Evolutionary conservation across 2,113 vertebrate genomes (phyloP).

Genomic region (Proteles cristata): DNA sequence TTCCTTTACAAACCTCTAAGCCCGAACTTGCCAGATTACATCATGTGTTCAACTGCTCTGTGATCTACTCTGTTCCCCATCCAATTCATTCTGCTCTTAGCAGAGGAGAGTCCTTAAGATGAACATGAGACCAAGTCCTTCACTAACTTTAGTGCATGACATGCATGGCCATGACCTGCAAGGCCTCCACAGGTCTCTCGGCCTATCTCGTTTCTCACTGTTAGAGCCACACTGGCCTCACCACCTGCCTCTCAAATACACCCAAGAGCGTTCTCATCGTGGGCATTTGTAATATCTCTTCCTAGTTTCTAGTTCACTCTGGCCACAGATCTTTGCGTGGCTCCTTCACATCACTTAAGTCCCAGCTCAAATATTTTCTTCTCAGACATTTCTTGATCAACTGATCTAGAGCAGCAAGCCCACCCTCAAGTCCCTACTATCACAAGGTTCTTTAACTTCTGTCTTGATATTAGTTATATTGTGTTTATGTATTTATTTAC

Average conservation of each 20-base stretch:
- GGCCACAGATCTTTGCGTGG: not conserved
- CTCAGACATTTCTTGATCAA: not conserved
- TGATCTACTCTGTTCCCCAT: not conserved
- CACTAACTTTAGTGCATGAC: not conserved
- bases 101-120: not conserved
- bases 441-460: not conserved
- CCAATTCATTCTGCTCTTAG: not conserved
- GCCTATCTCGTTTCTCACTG: not conserved
- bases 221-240: rapidly evolving
- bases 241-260: not conserved
- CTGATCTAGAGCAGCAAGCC: not conserved
- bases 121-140: not conserved
- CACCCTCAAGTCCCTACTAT: no score
- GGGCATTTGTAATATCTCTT: not conserved
- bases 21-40: not conserved
- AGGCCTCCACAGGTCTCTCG: not conserved
- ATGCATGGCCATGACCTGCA: rapidly evolving
- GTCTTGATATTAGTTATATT: not conserved
- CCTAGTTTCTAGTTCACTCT: not conserved
- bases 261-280: not conserved
- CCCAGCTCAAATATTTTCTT: not conserved
- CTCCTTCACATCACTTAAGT: not conserved
- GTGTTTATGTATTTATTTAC: not conserved
- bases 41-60: not conserved
- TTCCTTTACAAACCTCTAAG: not conserved